phyloP scores from a whole-genome alignment of 1,140 invertebrate species.

The Mercenaria mercenaria region DNA sequence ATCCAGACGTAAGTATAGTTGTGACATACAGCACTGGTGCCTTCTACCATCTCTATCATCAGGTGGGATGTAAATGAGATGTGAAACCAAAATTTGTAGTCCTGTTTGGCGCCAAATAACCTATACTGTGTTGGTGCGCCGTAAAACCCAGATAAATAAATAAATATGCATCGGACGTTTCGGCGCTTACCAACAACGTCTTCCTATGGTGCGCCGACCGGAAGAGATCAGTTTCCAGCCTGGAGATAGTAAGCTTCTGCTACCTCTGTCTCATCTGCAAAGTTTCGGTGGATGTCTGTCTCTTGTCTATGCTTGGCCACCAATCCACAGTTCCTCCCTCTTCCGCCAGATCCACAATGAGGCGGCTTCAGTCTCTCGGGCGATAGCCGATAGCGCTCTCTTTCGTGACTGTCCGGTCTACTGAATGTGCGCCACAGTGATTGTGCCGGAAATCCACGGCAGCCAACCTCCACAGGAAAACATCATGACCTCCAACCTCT shows the following conservation, averaged over 20 bases:
- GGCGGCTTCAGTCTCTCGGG: neutral
- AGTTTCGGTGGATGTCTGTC: too few relatives aligned
- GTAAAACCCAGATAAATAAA: too few relatives aligned
- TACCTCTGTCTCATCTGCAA: neutral
- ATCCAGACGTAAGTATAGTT: constrained; percentile 36
- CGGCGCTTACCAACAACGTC: constrained; percentile 10
- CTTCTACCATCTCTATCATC: constrained; percentile 22
- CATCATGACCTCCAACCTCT: constrained; percentile 58
- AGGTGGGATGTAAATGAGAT: neutral
- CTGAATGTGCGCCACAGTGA: constrained; percentile 5
- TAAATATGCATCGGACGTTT: constrained; percentile 19
- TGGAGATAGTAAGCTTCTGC: neutral
- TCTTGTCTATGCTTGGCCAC: too few relatives aligned
- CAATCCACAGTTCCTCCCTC: neutral
- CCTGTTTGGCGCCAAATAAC: too few relatives aligned
- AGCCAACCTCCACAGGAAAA: constrained; percentile 62
- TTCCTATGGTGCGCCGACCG: constrained; percentile 26
- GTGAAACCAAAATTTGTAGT: too few relatives aligned
- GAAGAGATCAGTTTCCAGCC: neutral
- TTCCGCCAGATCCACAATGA: constrained; percentile 16
- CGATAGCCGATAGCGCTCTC: neutral
- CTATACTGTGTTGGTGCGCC: too few relatives aligned
- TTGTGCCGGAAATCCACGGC: constrained; percentile 53
- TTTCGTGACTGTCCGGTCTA: neutral
- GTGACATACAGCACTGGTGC: neutral